Evolutionary conservation across 2,888 invertebrate species (phyloP).

Genomic region (Stenodema calcarata): DNA sequence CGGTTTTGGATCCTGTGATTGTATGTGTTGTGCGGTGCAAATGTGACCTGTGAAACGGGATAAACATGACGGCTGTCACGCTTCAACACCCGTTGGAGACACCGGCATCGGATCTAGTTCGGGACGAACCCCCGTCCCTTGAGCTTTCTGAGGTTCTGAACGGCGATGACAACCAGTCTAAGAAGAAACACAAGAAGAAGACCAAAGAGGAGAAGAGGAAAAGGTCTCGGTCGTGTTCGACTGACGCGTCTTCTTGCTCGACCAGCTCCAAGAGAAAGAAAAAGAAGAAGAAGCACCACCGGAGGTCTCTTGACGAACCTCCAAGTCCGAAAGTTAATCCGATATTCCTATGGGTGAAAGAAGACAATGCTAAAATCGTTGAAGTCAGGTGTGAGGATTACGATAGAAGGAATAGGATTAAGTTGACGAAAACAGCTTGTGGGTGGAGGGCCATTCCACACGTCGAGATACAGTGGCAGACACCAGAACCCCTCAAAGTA

Average conservation of each 20-base stretch:
- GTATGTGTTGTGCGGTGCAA: slow-evolving; percentile 24
- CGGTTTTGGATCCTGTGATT: not conserved
- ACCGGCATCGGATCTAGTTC: not conserved
- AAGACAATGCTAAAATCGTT: slow-evolving; percentile 79
- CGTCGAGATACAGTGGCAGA: slow-evolving; percentile 63
- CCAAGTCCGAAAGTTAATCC: slow-evolving; percentile 75
- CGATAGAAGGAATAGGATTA: slow-evolving; percentile 83
- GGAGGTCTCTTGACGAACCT: slow-evolving; percentile 58
- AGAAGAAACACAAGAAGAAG: slow-evolving; percentile 43
- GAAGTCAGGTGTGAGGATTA: slow-evolving; percentile 88
- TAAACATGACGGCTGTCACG: slow-evolving; percentile 40
- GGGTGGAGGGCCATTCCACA: slow-evolving; percentile 85
- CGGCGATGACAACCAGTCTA: slow-evolving; percentile 4
- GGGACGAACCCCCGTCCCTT: not conserved
- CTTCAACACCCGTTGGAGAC: not conserved
- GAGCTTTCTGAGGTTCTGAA: not conserved
- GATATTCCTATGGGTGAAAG: slow-evolving; percentile 84
- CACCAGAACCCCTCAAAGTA: not conserved
- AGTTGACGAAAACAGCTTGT: slow-evolving; percentile 78
- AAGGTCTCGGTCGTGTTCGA: slow-evolving; percentile 60
- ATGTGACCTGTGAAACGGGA: slow-evolving; percentile 13
- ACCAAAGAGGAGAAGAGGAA: slow-evolving; percentile 49
- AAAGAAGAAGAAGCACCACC: slow-evolving; percentile 61
- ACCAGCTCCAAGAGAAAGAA: slow-evolving; percentile 59
- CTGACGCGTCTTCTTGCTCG: slow-evolving; percentile 57